Evolutionary conservation across 2,797 vertebrate species (phyloP).

Genomic region (Falco peregrinus): DNA sequence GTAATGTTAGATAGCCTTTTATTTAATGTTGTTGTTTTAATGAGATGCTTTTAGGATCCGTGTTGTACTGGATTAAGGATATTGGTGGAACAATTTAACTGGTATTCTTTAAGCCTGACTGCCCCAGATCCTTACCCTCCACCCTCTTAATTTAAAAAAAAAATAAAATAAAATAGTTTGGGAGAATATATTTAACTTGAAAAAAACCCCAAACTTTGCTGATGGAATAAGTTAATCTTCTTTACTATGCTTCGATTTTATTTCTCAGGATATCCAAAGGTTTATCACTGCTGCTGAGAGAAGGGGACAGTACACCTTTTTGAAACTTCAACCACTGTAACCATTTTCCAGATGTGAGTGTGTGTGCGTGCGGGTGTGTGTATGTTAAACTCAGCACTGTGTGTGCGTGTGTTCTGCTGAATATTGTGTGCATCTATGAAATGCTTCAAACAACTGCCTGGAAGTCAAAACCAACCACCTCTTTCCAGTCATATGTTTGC

Average conservation of each 20-base stretch:
- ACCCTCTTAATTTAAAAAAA: not conserved
- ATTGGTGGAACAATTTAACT: not conserved
- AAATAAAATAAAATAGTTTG: not conserved
- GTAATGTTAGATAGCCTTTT: not conserved
- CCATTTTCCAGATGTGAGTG: conserved; percentile 33
- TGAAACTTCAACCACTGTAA: conserved; percentile 50
- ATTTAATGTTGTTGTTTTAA: not conserved
- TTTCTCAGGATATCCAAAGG: conserved; percentile 70
- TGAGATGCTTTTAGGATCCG: not conserved
- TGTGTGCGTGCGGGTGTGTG: not conserved
- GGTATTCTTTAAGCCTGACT: not conserved
- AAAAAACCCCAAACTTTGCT: not conserved
- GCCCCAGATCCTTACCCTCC: not conserved
- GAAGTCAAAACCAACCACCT: conserved; percentile 62
- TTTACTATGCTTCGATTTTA: conserved; percentile 1
- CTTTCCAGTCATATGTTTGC: conserved; percentile 67
- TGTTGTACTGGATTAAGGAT: conserved; percentile 19
- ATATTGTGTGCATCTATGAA: conserved; percentile 47
- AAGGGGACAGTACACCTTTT: conserved; percentile 57
- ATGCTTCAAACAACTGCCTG: conserved; percentile 63
- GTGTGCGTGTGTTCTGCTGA: conserved; percentile 61
- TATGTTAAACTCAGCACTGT: conserved; percentile 14
- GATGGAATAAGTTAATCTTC: not conserved
- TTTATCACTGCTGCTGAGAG: conserved; percentile 67
- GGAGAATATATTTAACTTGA: not conserved